Evolutionary conservation across 2,113 vertebrate genomes (phyloP), one percentile per base, ranked within the genome.

Genomic region (Brevimyrus niger): DNA sequence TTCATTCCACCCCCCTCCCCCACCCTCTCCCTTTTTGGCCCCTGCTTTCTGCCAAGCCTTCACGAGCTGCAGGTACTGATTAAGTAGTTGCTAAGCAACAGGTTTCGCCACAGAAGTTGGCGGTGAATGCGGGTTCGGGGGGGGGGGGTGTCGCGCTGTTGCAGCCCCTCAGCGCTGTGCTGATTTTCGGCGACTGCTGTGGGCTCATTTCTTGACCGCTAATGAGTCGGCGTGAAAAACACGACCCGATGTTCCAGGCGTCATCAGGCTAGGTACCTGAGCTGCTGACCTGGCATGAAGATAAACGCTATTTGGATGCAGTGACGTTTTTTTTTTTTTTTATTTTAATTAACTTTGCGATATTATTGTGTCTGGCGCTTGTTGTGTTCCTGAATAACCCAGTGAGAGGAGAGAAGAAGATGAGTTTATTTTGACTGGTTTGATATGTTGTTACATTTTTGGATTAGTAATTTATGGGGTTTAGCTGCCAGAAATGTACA

Each of bases 11-110:
- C 92, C 87, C 87, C 90, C 90, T 93, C 92, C 93, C 44, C 44
- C 21, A 92, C 21, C 93, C 94, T 42, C 94, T 94, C 50, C 51
- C 0, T 55, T 92, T 92, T 35, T 69, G 61, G 27, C 87, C 76
- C 10, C 23, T 89, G 92, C 92, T 91, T 93, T 94, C 92, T 92
- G 94, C 94, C 94, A 94, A 90, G 93, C 94, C 93, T 92, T 89
- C 87, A 91, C 92, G 91, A 95, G 94, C 92, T 93, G 92, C 92
- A 95, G 93, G 95, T 96, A 96, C 96, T 96, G 95, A 96, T 96
- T 94, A 95, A 95, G 94, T 90, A 92, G 95, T 96, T 96, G 95
- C 95, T 95, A 93, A 94, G 96, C 95, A 96, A 96, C 96, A 96
- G 92, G 94, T 94, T 92, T 92, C 92, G 92, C 93, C 93, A 93